Conservation (phyloP, 2,888 invertebrate genomes). For the Gibbula magus region DNA sequence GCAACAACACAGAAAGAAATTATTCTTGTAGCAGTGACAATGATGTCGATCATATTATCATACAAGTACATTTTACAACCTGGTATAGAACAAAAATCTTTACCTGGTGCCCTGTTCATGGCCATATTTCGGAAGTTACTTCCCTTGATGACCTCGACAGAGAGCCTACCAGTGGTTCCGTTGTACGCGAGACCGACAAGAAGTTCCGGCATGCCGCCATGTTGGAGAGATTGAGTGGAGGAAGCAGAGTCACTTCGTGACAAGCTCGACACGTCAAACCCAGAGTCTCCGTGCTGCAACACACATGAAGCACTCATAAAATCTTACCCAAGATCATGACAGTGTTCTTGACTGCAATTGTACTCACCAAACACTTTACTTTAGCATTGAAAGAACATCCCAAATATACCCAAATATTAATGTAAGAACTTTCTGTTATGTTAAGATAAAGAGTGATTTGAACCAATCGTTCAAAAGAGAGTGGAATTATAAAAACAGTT, state of each 20-base stretch:
- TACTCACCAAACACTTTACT: too few relatives aligned
- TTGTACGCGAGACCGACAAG: constrained; percentile 92
- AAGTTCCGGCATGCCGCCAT: constrained; percentile 92
- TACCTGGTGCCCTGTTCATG: constrained; percentile 76
- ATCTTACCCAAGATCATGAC: too few relatives aligned
- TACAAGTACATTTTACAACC: not conserved
- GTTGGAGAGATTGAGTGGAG: constrained; percentile 89
- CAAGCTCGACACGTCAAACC: constrained; percentile 83
- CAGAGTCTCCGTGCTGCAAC: constrained; percentile 76
- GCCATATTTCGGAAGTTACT: constrained; percentile 79
- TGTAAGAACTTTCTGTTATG: too few relatives aligned
- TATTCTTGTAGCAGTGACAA: too few relatives aligned
- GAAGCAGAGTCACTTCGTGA: constrained; percentile 93
- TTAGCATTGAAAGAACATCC: too few relatives aligned
- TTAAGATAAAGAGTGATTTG: too few relatives aligned
- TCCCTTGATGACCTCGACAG: constrained; percentile 90
- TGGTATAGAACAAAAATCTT: not conserved
- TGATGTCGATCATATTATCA: too few relatives aligned
- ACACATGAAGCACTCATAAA: not conserved
- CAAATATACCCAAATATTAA: too few relatives aligned
- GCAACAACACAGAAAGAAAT: too few relatives aligned
- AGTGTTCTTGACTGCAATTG: too few relatives aligned
- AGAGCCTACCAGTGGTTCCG: constrained; percentile 93
- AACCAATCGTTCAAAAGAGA: too few relatives aligned
- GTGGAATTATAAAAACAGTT: too few relatives aligned